A percentile compares a stretch with the other conserved stretches of the same genome.
Evolutionary conservation across 2,888 invertebrate species (phyloP).

Genomic region (Eledone cirrhosa): DNA sequence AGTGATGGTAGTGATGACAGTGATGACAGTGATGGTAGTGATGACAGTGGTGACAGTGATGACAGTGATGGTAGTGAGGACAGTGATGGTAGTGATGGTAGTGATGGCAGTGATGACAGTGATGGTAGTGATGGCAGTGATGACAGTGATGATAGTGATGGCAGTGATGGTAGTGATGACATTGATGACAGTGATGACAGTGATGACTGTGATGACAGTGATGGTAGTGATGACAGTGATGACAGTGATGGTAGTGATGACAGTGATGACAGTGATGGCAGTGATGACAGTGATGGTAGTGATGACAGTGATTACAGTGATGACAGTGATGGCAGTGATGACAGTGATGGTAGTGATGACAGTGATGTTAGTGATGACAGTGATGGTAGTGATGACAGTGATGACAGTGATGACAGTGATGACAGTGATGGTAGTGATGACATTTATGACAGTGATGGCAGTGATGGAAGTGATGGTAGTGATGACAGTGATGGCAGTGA

Average conservation of each 20-base stretch:
- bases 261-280: constrained; percentile 3
- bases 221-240: background rate
- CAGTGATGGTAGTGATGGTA: too few species aligned
- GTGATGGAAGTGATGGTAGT: too few species aligned
- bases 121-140: constrained; percentile 10
- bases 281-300: background rate
- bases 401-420: background rate
- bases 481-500: background rate
- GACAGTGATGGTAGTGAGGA: too few species aligned
- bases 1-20: background rate
- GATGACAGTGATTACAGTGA: too few species aligned
- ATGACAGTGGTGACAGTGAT: too few species aligned
- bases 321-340: too few species aligned
- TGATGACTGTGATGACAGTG: background rate
- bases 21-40: constrained; percentile 14
- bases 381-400: background rate
- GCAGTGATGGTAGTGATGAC: too few species aligned
- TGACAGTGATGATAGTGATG: constrained; percentile 20
- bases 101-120: constrained; percentile 5
- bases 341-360: background rate
- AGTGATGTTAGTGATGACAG: too few species aligned
- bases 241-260: constrained; percentile 18
- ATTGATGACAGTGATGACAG: too few species aligned
- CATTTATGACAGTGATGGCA: too few species aligned
- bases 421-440: too few species aligned